phyloP scores from a whole-genome alignment of 2,113 vertebrate genomes.

The Nothobranchius furzeri region DNA sequence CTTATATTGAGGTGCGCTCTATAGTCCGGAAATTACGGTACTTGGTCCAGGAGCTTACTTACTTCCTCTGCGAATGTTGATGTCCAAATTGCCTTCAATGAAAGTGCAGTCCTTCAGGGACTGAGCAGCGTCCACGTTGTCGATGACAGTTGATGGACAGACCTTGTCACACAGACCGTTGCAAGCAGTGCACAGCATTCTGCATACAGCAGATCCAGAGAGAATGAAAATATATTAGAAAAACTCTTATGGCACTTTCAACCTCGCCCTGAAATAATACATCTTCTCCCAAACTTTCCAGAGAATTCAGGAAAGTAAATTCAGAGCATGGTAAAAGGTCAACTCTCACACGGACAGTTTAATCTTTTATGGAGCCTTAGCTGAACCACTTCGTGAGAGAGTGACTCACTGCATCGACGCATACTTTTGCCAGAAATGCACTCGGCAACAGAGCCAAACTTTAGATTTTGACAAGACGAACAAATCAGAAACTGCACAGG shows the following conservation, averaged over 20 bases:
- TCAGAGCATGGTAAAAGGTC: slow-evolving; percentile 50
- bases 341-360: slow-evolving; percentile 50
- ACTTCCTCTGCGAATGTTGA: slow-evolving; percentile 97
- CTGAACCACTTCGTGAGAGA: slow-evolving; percentile 62
- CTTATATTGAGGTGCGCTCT: too few relatives aligned
- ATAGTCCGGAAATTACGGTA: too few relatives aligned
- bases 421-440: slow-evolving; percentile 39
- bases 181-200: slow-evolving; percentile 94
- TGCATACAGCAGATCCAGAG: slow-evolving; percentile 60
- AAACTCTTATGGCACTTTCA: slow-evolving; percentile 14
- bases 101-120: slow-evolving; percentile 93
- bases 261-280: slow-evolving; percentile 41
- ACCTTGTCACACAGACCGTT: slow-evolving; percentile 94
- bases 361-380: slow-evolving; percentile 53
- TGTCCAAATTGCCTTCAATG: slow-evolving; percentile 91
- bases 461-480: slow-evolving; percentile 37
- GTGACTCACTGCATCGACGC: slow-evolving; percentile 56
- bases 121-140: slow-evolving; percentile 93
- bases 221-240: background rate
- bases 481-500: slow-evolving; percentile 15
- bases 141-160: slow-evolving; percentile 85
- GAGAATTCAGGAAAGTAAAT: slow-evolving; percentile 52
- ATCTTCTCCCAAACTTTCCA: slow-evolving; percentile 49
- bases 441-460: slow-evolving; percentile 37
- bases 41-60: slow-evolving; percentile 59